Evolutionary conservation across 2,888 invertebrate genomes (phyloP).

Genomic region (Torymus aiolomorphi): DNA sequence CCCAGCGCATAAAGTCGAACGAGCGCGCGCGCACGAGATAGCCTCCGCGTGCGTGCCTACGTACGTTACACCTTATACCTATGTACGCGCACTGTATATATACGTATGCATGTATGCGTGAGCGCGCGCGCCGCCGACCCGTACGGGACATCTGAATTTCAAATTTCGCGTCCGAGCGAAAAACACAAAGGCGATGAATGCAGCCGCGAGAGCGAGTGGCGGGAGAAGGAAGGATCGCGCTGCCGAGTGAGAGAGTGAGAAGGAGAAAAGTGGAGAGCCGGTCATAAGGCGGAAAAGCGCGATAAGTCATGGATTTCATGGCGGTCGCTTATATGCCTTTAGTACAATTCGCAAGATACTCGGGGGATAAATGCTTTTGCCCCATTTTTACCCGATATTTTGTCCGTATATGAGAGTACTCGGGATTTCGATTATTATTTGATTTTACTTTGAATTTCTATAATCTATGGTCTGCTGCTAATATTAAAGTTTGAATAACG

Average conservation of each 20-base stretch:
- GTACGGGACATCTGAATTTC: slow-evolving; percentile 47
- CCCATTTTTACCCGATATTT: not conserved
- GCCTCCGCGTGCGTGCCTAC: slow-evolving; percentile 47
- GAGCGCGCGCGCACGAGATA: slow-evolving; percentile 6
- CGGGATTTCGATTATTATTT: no score
- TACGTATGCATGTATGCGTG: not conserved
- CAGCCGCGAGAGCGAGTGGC: not conserved
- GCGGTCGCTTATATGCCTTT: slow-evolving; percentile 9
- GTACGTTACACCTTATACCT: no score
- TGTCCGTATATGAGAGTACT: no score
- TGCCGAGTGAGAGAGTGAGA: not conserved
- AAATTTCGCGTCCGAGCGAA: slow-evolving; percentile 42
- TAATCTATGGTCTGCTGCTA: no score
- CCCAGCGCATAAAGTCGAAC: slow-evolving; percentile 25
- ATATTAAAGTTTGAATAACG: no score
- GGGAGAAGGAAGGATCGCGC: no score
- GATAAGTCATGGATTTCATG: slow-evolving; percentile 19
- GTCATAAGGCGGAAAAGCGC: slow-evolving; percentile 13
- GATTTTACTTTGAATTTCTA: no score
- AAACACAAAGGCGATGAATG: slow-evolving; percentile 1
- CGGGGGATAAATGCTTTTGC: not conserved
- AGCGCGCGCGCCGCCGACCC: not conserved
- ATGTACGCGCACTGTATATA: no score
- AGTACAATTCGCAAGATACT: not conserved
- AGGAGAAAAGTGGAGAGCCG: not conserved